A percentile compares a stretch with the other conserved stretches of the same genome.
Evolutionary conservation across 2,113 vertebrate genomes (phyloP).

Genomic region (Uropsilus gracilis): DNA sequence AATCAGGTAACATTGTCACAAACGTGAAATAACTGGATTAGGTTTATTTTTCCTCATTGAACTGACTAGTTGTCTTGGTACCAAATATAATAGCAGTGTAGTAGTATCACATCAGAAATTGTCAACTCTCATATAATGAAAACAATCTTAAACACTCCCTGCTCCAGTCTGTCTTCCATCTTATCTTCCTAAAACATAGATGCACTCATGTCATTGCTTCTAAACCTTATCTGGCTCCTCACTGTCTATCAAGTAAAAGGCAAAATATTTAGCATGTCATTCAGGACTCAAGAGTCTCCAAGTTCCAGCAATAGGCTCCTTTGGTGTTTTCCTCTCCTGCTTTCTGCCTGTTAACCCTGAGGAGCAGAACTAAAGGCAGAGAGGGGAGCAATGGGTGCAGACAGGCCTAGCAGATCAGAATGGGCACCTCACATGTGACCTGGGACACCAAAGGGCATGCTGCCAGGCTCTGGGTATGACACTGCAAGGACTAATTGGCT

Average conservation of each 20-base stretch:
- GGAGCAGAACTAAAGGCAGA: background rate
- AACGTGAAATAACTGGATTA: background rate
- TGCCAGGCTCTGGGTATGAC: background rate
- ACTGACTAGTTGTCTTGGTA: background rate
- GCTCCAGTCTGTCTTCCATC: background rate
- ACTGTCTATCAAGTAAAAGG: background rate
- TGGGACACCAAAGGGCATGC: background rate
- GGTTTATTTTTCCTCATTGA: background rate
- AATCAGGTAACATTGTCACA: background rate
- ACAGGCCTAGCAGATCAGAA: background rate
- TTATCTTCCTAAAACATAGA: slow-evolving; percentile 32
- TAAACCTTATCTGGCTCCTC: background rate
- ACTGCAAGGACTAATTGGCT: background rate
- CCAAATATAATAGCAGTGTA: background rate
- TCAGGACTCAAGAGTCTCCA: background rate
- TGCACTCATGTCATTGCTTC: background rate
- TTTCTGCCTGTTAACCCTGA: background rate
- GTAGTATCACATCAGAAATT: background rate
- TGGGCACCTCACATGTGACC: background rate
- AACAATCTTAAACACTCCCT: background rate
- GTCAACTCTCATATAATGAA: background rate
- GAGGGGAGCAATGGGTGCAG: background rate
- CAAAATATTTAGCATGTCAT: background rate
- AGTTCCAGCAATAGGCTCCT: background rate
- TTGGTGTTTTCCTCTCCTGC: background rate